Percentiles rank a stretch among this genome's conserved stretches.
Conservation (phyloP, 2,888 invertebrate species). For the Drosophila demipolita region DNA sequence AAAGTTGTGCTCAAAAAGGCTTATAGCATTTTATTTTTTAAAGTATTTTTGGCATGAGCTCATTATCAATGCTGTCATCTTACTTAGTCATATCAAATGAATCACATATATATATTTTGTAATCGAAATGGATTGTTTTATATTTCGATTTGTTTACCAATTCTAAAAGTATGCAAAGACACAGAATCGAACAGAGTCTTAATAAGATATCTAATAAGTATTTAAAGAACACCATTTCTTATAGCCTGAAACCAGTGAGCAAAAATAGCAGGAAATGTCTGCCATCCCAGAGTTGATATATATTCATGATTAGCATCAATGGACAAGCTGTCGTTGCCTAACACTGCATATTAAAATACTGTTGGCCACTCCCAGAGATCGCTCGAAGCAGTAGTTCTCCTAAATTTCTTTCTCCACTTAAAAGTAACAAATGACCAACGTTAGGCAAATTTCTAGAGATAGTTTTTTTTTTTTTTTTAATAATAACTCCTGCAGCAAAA, state of each 20-base stretch:
- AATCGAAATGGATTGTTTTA: background rate
- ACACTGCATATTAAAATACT: background rate
- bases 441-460: conserved; percentile 37
- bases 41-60: conserved; percentile 40
- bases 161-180: background rate
- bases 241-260: background rate
- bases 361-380: background rate
- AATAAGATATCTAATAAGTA: background rate
- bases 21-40: background rate
- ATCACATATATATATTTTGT: background rate
- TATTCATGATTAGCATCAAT: background rate
- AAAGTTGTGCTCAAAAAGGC: conserved; percentile 24
- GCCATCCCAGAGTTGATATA: background rate
- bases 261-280: background rate
- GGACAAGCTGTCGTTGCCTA: background rate
- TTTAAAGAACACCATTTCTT: background rate
- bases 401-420: conserved; percentile 29
- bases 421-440: conserved; percentile 31
- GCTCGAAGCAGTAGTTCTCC: conserved; percentile 11
- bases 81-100: conserved; percentile 37
- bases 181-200: background rate
- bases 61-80: conserved; percentile 43
- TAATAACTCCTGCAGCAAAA: conserved; percentile 33
- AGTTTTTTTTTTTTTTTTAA: conserved; percentile 7
- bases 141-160: background rate